Base-by-base conservation (phyloP, 1,140 invertebrate species). In the Stegodyphus mimosarum region DNA sequence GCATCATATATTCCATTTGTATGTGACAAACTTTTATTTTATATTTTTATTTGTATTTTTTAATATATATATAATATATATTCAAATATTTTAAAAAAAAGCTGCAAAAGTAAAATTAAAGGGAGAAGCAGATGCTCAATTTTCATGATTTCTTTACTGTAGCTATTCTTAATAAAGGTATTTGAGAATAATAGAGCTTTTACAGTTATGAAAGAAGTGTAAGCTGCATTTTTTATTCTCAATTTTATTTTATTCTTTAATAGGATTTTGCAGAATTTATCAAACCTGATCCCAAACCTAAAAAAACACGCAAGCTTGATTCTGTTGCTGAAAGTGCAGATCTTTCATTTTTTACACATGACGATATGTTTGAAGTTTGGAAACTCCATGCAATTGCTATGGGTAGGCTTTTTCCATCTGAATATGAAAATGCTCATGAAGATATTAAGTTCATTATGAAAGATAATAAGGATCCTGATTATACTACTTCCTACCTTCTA, bases 311-410 rank as follows among this genome's bases (percentile, higher is more conserved):
- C 33, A 33, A 33, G 33, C 33, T 33, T 33, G 33, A 1, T 33
- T 33, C 33, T 33, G 55, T 60, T 60, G 55, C 9, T 17, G 7
- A 6, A n/a, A 67, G 15, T 17, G 66, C 9, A 17, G 9, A 6
- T 67, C n/a, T 0, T 9, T 50, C 17, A 6, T 49, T 17, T 60
- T 18, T 76, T 17, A 15, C 50, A 13, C 6, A 17, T 10, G 52
- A 84, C 6, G 81, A 84, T 50, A 63, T 80, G 51, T 81, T 67
- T 51, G 66, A 86, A 73, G 55, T 86, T 6, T 86, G 66, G 51
- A 67, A 73, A 48, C 17, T 86, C 18, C 74, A 86, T 67, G 66
- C 75, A 7, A 69, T 63, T 53, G 33, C 63, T 13, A 70, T 84
- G 52, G 48, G 63, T 5, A 17, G 17, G 64, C 33, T 83, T n/a